phyloP scores from a whole-genome alignment of 1,140 invertebrate species.

The Nixonia krombeini region DNA sequence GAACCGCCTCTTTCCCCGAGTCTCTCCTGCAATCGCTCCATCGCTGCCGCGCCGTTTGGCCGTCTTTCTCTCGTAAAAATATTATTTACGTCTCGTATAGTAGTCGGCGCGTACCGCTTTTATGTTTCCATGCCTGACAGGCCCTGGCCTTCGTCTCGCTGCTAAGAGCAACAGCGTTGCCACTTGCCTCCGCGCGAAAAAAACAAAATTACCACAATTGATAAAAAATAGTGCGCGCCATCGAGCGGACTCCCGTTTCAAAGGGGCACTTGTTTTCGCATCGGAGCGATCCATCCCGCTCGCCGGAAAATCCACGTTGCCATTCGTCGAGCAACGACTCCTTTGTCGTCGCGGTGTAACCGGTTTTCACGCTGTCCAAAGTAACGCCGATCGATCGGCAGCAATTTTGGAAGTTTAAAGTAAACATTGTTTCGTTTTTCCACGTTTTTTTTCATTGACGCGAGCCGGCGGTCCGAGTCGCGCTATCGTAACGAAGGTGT shows the following conservation, averaged over 20 bases:
- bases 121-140: background rate
- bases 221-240: background rate
- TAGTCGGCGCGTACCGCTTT: background rate
- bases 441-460: too few relatives aligned
- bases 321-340: too few relatives aligned
- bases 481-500: background rate
- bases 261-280: background rate
- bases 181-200: background rate
- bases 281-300: background rate
- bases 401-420: too few relatives aligned
- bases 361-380: too few relatives aligned
- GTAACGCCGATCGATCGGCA: too few relatives aligned
- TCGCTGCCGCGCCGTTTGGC: background rate
- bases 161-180: constrained; percentile 4
- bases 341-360: too few relatives aligned
- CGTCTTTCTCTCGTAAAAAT: background rate
- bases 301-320: background rate
- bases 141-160: constrained; percentile 1
- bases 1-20: background rate
- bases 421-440: too few relatives aligned
- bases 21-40: too few relatives aligned
- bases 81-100: constrained; percentile 4
- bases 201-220: constrained; percentile 1
- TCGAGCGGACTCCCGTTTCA: background rate
- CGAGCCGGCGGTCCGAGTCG: too few relatives aligned